A percentile compares a stretch with the other conserved stretches of the same genome.
Conservation (phyloP, 2,888 invertebrate species). For the Adineta ricciae region DNA sequence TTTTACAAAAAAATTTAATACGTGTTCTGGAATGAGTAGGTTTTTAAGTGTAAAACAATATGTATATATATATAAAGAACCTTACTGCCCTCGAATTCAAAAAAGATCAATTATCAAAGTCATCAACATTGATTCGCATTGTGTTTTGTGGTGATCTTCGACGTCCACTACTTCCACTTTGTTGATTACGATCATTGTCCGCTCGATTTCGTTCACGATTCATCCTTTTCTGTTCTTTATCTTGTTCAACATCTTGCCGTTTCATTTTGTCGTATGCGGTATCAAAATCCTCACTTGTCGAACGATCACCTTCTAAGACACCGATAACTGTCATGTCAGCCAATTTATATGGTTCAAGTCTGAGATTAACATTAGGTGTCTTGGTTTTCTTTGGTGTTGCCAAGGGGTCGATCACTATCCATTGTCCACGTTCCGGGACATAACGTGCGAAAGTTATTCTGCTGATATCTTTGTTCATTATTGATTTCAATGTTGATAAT, state of each 20-base stretch:
- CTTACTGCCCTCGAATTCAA: not conserved
- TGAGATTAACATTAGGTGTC: not conserved
- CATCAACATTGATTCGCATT: not conserved
- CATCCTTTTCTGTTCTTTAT: not conserved
- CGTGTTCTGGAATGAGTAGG: not conserved
- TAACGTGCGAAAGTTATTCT: not conserved
- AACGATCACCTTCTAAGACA: not conserved
- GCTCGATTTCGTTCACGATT: not conserved
- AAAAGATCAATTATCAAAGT: not conserved
- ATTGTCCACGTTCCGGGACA: not conserved
- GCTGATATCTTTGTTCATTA: not conserved
- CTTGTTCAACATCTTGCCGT: not conserved
- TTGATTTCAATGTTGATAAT: not conserved
- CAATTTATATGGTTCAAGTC: not conserved
- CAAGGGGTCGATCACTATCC: not conserved
- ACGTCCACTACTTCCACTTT: not conserved
- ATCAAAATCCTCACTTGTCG: not conserved
- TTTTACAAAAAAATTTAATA: not conserved
- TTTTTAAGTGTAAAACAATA: not conserved
- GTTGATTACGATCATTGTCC: conserved; percentile 6
- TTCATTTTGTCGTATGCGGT: not conserved
- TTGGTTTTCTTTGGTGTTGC: not conserved
- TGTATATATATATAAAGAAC: not conserved
- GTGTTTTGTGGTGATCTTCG: not conserved
- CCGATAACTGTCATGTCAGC: not conserved